Conservation (phyloP, 1,140 invertebrate species). For the Cotesia chilonis region DNA sequence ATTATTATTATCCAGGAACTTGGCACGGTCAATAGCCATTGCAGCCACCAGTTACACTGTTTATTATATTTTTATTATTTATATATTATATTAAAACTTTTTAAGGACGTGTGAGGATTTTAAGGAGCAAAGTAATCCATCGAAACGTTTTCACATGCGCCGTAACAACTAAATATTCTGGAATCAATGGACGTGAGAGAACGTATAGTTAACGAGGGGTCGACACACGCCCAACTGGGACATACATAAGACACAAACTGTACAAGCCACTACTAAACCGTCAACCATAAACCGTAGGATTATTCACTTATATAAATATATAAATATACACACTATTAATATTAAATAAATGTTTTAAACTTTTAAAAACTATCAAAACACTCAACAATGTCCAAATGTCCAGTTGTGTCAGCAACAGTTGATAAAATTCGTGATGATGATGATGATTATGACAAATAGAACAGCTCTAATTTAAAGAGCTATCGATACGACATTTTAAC, state of each 20-base stretch:
- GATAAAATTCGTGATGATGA: not conserved
- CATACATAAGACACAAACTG: conserved; percentile 17
- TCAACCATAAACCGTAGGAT: not conserved
- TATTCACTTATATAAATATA: not conserved
- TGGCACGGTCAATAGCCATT: not conserved
- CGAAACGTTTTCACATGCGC: conserved; percentile 22
- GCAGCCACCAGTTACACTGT: not conserved
- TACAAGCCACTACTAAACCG: not conserved
- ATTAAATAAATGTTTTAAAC: not conserved
- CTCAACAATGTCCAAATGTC: too few relatives aligned
- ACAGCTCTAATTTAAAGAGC: not conserved
- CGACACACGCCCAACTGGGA: conserved; percentile 18
- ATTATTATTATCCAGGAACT: conserved; percentile 10
- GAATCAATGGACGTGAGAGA: conserved; percentile 35
- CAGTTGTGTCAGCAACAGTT: too few relatives aligned
- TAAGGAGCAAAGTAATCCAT: not conserved
- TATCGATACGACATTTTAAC: not conserved
- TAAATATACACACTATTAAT: not conserved
- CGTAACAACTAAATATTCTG: conserved; percentile 23
- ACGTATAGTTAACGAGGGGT: not conserved
- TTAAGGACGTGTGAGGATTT: not conserved
- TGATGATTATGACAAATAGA: not conserved
- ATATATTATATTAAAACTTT: not conserved
- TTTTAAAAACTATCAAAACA: too few relatives aligned
- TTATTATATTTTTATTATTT: not conserved